phyloP scores from a whole-genome alignment of 1,140 invertebrate species.

The Mercenaria mercenaria region DNA sequence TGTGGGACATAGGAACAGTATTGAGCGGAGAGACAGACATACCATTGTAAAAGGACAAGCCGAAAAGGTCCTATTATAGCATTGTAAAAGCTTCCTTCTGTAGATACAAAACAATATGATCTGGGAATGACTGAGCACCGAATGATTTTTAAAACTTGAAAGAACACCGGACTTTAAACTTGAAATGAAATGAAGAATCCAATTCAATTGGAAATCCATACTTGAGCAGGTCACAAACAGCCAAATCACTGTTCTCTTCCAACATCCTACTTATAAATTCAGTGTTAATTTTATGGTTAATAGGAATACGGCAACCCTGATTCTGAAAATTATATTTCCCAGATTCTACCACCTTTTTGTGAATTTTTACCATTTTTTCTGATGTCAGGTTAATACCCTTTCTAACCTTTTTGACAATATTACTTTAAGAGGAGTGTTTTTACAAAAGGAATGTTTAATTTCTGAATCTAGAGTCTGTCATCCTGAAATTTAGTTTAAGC shows the following conservation, averaged over 20 bases:
- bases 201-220: no score
- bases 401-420: not conserved
- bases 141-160: no score
- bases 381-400: not conserved
- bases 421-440: not conserved
- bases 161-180: not conserved
- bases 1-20: not conserved
- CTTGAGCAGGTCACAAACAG: not conserved
- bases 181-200: not conserved
- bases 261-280: not conserved
- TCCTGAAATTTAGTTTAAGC: not conserved
- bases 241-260: not conserved
- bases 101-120: not conserved
- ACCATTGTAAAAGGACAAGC: not conserved
- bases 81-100: not conserved
- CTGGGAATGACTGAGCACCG: not conserved
- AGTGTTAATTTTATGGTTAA: not conserved
- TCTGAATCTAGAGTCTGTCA: no score
- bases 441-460: not conserved
- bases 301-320: conserved; percentile 3
- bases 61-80: not conserved
- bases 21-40: no score
- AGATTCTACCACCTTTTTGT: no score
- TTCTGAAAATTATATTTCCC: conserved; percentile 9
- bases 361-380: no score